Conservation (phyloP, 2,888 invertebrate genomes). For the Pocota personata region DNA sequence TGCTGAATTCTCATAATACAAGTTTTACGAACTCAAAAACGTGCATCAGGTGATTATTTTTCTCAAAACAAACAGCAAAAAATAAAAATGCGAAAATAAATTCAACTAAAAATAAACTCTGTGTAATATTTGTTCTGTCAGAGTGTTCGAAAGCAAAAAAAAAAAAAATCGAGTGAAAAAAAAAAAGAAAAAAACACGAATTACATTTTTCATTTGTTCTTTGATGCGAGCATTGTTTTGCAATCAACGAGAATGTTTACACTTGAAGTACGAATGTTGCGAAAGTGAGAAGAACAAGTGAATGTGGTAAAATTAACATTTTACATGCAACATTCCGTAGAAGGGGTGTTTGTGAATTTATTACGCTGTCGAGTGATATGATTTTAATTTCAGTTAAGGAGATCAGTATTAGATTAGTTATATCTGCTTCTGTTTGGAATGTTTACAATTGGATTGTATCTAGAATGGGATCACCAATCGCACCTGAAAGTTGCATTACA, state of each 20-base stretch:
- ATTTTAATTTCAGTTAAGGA: neutral
- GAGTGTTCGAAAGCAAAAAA: neutral
- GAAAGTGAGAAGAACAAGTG: neutral
- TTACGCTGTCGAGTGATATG: neutral
- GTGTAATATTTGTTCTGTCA: slow-evolving; percentile 28
- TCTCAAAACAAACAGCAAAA: slow-evolving; percentile 9
- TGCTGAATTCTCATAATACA: neutral
- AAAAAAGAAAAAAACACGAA: neutral
- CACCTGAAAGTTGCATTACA: too few relatives aligned
- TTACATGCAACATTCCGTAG: neutral
- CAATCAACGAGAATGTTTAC: slow-evolving; percentile 27
- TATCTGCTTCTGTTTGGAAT: neutral
- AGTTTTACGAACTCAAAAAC: slow-evolving; percentile 35
- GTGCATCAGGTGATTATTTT: slow-evolving; percentile 55
- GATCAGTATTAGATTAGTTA: neutral
- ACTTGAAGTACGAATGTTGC: slow-evolving; percentile 4
- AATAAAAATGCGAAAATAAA: slow-evolving; percentile 47
- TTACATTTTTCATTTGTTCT: neutral
- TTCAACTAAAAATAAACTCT: slow-evolving; percentile 46
- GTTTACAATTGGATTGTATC: too few relatives aligned
- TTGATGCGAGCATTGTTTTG: slow-evolving; percentile 24
- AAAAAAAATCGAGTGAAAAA: neutral
- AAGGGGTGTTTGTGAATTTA: neutral
- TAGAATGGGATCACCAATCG: too few relatives aligned
- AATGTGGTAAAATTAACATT: neutral